Evolutionary conservation across 2,888 invertebrate species (phyloP).

Genomic region (Julus scanicus): DNA sequence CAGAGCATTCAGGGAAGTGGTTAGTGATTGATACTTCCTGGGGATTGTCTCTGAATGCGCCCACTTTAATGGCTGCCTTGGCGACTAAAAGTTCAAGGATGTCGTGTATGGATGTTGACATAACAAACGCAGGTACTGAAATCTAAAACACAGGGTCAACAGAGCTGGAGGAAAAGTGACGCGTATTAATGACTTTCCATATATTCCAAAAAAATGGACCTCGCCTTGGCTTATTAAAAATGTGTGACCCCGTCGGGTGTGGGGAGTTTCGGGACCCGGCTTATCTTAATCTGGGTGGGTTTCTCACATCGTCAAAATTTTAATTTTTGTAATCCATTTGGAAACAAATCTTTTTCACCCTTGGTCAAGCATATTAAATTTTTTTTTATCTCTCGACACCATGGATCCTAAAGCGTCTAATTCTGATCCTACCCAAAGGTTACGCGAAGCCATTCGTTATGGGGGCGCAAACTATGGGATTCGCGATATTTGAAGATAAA

Average conservation of each 20-base stretch:
- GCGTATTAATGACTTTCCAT: not conserved
- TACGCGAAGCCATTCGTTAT: not conserved
- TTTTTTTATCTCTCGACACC: not conserved
- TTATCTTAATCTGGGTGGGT: slow-evolving; percentile 30
- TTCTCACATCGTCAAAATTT: slow-evolving; percentile 39
- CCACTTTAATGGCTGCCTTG: too few species aligned
- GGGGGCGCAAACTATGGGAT: not conserved
- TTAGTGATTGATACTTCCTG: too few species aligned
- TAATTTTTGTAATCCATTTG: slow-evolving; percentile 39
- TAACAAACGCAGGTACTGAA: too few species aligned
- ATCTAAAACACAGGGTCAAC: too few species aligned
- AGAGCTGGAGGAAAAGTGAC: not conserved
- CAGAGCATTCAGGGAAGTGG: too few species aligned
- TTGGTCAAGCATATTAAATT: slow-evolving; percentile 1
- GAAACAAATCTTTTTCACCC: slow-evolving; percentile 12
- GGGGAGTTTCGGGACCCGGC: not conserved
- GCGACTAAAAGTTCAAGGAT: too few species aligned
- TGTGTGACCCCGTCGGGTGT: not conserved
- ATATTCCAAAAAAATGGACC: not conserved
- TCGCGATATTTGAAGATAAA: not conserved
- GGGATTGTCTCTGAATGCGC: too few species aligned
- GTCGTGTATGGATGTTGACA: too few species aligned
- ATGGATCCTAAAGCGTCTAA: not conserved
- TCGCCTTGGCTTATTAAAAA: not conserved
- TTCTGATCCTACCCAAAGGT: not conserved